These are phyloP conservation scores for Pristionchus japonicus DNA, from an alignment of 2,888 invertebrate genomes.

Conservation along the genomic window DNA sequence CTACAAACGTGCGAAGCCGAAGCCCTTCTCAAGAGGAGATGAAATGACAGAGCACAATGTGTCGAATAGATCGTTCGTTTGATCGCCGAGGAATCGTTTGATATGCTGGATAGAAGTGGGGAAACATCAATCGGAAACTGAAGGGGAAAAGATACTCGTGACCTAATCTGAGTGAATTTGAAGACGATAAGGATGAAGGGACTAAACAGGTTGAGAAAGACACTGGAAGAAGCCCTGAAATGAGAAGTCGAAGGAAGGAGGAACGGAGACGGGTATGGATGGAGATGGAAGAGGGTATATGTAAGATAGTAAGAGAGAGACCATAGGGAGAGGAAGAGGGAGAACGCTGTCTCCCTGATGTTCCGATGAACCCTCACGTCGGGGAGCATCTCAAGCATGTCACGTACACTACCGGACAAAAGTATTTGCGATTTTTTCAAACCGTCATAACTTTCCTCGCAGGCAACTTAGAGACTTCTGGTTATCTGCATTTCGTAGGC, in stretches of 20 bases:
- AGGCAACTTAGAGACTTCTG: too few species aligned
- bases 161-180: background rate
- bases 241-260: constrained; percentile 18
- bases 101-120: constrained; percentile 17
- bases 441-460: too few species aligned
- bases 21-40: too few species aligned
- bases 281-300: background rate
- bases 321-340: background rate
- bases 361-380: too few species aligned
- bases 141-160: background rate
- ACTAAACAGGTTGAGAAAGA: constrained; percentile 28
- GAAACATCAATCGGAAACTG: constrained; percentile 38
- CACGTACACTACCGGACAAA: too few species aligned
- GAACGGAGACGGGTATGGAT: too few species aligned
- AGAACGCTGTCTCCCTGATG: too few species aligned
- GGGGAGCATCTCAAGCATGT: too few species aligned
- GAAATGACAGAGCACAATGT: background rate
- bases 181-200: constrained; percentile 14
- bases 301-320: background rate
- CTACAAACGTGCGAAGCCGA: too few species aligned
- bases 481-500: too few species aligned
- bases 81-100: constrained; percentile 7
- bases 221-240: constrained; percentile 33
- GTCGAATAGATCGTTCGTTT: too few species aligned
- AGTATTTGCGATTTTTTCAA: too few species aligned